These are phyloP conservation scores for Erebia ligea DNA, from an alignment of 2,888 invertebrate species.

Conservation along the genomic window DNA sequence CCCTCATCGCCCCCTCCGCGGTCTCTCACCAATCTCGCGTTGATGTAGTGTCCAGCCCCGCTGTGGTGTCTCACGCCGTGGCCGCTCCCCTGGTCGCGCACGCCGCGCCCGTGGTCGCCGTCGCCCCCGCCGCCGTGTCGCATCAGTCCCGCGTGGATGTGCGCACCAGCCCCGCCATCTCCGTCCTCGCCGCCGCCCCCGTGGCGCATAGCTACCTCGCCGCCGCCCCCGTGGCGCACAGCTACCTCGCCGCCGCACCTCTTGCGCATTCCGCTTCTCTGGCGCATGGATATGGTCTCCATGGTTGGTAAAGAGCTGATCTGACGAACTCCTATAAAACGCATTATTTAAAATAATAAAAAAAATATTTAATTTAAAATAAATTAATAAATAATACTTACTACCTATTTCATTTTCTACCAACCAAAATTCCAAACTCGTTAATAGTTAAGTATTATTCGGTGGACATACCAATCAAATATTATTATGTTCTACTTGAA, in stretches of 20 bases:
- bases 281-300: constrained; percentile 48
- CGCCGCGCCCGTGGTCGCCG: constrained; percentile 46
- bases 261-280: constrained; percentile 60
- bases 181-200: constrained; percentile 46
- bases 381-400: constrained; percentile 26
- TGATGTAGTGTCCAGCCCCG: constrained; percentile 53
- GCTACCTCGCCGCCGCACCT: constrained; percentile 53
- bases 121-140: constrained; percentile 56
- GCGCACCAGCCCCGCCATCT: constrained; percentile 55
- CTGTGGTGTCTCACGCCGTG: constrained; percentile 46
- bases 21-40: constrained; percentile 81
- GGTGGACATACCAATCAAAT: too few relatives aligned
- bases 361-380: constrained; percentile 37
- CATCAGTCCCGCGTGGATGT: constrained; percentile 66
- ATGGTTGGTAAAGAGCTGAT: constrained; percentile 70
- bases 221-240: constrained; percentile 52
- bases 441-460: neutral
- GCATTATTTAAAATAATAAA: constrained; percentile 35
- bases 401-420: constrained; percentile 19
- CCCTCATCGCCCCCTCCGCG: constrained; percentile 66
- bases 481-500: too few relatives aligned
- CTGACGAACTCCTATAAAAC: constrained; percentile 63
- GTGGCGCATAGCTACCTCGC: constrained; percentile 55
- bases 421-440: neutral
- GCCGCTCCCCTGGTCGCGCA: constrained; percentile 50